Conservation (phyloP, 2,113 vertebrate genomes). For the Amazona vittata region DNA sequence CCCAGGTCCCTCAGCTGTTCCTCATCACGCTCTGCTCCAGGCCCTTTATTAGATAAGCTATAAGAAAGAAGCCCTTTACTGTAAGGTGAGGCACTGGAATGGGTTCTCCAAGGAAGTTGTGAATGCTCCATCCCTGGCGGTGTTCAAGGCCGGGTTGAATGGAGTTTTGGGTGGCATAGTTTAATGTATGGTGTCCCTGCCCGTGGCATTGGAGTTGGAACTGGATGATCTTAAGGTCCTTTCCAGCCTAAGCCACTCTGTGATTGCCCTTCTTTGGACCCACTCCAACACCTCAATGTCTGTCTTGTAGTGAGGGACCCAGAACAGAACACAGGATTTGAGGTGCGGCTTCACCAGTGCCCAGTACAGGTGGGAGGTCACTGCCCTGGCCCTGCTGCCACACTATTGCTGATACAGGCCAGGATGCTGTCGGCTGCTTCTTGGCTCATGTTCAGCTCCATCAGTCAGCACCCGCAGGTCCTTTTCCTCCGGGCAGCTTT, state of each 20-base stretch:
- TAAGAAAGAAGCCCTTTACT: too few relatives aligned
- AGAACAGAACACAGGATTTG: background rate
- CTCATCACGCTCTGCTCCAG: too few relatives aligned
- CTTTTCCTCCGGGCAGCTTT: background rate
- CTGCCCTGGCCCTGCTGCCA: background rate
- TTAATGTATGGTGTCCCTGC: background rate
- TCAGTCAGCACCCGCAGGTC: background rate
- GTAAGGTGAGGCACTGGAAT: too few relatives aligned
- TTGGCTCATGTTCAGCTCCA: background rate
- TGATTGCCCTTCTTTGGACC: background rate
- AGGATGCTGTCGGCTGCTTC: background rate
- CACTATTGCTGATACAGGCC: background rate
- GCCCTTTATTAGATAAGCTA: too few relatives aligned
- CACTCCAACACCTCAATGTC: background rate
- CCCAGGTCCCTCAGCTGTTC: too few relatives aligned
- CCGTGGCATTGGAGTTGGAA: background rate
- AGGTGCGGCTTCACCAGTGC: background rate
- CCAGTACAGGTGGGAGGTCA: background rate
- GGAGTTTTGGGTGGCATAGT: background rate
- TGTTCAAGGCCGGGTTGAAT: background rate
- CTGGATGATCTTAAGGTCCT: background rate
- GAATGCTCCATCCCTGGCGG: background rate
- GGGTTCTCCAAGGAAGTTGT: background rate
- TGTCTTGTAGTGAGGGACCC: background rate
- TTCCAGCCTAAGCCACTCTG: background rate